Evolutionary conservation across 2,113 vertebrate species (phyloP), one percentile per base, ranked within the genome.

Genomic region (Xenus cinereus): DNA sequence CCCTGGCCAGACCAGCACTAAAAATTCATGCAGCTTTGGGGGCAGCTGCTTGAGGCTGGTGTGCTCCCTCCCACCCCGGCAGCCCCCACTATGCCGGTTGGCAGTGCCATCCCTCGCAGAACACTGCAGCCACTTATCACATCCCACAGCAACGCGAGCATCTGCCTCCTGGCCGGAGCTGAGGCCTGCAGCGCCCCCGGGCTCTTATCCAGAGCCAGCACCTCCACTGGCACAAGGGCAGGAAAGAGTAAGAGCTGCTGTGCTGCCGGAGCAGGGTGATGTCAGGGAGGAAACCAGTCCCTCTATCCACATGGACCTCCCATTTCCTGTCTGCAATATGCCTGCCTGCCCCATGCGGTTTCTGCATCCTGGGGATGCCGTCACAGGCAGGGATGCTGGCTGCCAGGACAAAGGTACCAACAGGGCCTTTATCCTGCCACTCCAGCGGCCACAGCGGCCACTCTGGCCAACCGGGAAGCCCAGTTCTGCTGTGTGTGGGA

Each of bases 71-170:
- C 8, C 10, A 23, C 21, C 10, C 30, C 5, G 3, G 39, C 45
- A 92, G 63, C n/a, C 33, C 28, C 39, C 3, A 3, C 27, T 35
- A 43, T 1, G 4, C 39, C 6, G 3, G 28, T n/a, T 32, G 53
- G n/a, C 46, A 50, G n/a, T 7, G 43, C 20, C 53, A 46, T 12
- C 37, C 60, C 43, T 59, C 24, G 23, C 33, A 39, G 43, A 24
- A 60, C 3, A 0, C 63, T n/a, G 53, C 51, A 26, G 45, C 30
- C 0, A 0, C 16, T 23, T 17, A 4, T 16, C 2, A 4, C 32
- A 66, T 13, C 35, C 87, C 15, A 3, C 15, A 33, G 56, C 32
- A 18, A 33, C 1, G 1, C 1, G 0, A 71, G 37, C 6, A 1
- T 28, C 59, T 35, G 14, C 35, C 33, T 51, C 39, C 51, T 3